Percentiles rank a stretch among this genome's conserved stretches.
phyloP scores from a whole-genome alignment of 1,140 invertebrate genomes.

The Zeugodacus cucurbitae region DNA sequence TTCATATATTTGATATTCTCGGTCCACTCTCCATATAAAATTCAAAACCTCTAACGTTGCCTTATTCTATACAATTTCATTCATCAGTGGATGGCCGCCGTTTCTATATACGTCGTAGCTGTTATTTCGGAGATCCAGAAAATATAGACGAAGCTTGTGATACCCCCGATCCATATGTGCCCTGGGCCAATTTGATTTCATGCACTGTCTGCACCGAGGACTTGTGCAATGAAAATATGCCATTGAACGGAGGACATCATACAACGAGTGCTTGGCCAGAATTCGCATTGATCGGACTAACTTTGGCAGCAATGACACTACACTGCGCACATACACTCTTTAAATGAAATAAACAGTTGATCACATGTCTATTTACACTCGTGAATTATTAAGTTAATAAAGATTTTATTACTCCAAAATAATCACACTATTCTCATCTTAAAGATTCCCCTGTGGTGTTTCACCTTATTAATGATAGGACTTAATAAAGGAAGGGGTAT shows the following conservation, averaged over 20 bases:
- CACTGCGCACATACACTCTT: not conserved
- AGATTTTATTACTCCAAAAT: no score
- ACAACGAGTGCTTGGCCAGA: not conserved
- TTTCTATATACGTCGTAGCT: slow-evolving; percentile 55
- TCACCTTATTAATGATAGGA: no score
- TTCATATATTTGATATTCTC: no score
- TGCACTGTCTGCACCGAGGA: slow-evolving; percentile 54
- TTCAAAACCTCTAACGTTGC: not conserved
- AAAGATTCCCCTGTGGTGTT: no score
- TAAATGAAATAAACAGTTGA: no score
- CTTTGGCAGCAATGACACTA: not conserved
- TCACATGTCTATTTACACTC: no score
- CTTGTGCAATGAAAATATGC: slow-evolving; percentile 49
- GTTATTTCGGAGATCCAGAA: slow-evolving; percentile 53
- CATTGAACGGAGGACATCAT: not conserved
- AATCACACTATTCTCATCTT: no score
- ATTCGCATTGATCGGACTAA: not conserved
- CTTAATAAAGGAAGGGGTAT: no score
- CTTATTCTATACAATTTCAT: not conserved
- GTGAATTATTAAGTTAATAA: no score
- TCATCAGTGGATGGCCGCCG: slow-evolving; percentile 36
- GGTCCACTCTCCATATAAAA: no score
- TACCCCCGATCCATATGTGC: slow-evolving; percentile 52
- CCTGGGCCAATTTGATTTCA: slow-evolving; percentile 49
- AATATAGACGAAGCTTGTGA: slow-evolving; percentile 49